Evolutionary conservation across 2,797 vertebrate species (phyloP), one percentile per base, ranked within the genome.

Genomic region (Chloroceryle inda): DNA sequence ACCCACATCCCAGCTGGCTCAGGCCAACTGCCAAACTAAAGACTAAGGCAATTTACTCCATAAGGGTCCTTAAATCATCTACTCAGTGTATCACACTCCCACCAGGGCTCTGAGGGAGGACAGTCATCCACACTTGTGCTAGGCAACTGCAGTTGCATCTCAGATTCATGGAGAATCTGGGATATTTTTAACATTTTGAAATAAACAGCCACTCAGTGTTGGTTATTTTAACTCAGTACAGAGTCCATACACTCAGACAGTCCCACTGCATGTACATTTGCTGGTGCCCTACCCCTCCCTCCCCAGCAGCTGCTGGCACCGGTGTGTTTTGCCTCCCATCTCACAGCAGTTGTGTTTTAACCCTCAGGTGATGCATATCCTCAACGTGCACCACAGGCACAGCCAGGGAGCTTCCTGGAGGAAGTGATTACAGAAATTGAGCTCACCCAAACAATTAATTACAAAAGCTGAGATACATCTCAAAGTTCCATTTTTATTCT

Each of bases 101-200:
- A 91, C 58, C n/a, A 67, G 56, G 52, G 73, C 66, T 94, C 82
- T 63, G 88, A 95, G 79, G 89, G 78, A 94, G 82, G 87, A 94
- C 85, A 88, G 83, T 69, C 88, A 90, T 81, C 92, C 83, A 73
- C 62, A 47, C 71, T 92, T 6, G 9, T 79, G 79, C 92, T 90
- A 94, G 85, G 95, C 90, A 96, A 92, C 90, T 56, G 74, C 47
- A 16, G 17, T 44, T 75, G 42, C 55, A 62, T 81, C 73, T 83
- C 11, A 3, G 59, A 81, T 90, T 88, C 71, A 79, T 49, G 44
- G 58, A 78, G 40, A 79, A 79, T 26, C 69, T 52, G 38, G 44
- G 76, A 73, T 94, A 96, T 92, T 96, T 94, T 94, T 95, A 96
- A 90, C 55, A 53, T 61, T 89, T 83, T 66, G 50, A 63, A 80